Evolutionary conservation across 1,140 invertebrate species (phyloP).

Genomic region (Brachionus rotundiformis): DNA sequence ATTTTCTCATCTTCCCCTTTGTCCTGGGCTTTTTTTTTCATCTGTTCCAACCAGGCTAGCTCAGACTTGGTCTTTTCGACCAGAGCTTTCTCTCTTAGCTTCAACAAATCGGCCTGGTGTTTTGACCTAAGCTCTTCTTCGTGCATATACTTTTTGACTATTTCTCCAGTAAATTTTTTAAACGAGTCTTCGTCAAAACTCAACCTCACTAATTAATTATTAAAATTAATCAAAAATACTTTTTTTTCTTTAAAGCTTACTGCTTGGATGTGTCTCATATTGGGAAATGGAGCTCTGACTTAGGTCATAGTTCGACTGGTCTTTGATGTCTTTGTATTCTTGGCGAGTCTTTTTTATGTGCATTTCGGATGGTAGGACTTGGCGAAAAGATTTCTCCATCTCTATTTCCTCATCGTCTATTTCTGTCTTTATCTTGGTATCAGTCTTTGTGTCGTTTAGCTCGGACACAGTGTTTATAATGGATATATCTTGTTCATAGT

Average conservation of each 20-base stretch:
- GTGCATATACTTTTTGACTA: conserved; percentile 63
- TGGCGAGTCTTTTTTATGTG: conserved; percentile 59
- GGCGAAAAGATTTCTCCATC: conserved; percentile 58
- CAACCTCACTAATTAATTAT: neutral
- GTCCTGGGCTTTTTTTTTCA: conserved; percentile 63
- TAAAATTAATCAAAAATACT: neutral
- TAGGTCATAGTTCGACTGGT: conserved; percentile 6
- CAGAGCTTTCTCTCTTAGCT: conserved; percentile 67
- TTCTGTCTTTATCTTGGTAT: conserved; percentile 3
- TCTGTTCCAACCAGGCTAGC: conserved; percentile 66
- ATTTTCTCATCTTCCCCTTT: conserved; percentile 66
- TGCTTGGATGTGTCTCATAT: conserved; percentile 3
- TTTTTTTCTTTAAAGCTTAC: neutral
- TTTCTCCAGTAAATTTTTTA: conserved; percentile 61
- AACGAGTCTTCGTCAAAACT: conserved; percentile 58
- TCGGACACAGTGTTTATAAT: conserved; percentile 31
- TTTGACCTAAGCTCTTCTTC: conserved; percentile 62
- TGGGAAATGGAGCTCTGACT: conserved; percentile 41
- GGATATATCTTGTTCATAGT: neutral
- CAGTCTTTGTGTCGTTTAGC: conserved; percentile 25
- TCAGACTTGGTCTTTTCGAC: conserved; percentile 69
- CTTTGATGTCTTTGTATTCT: conserved; percentile 53
- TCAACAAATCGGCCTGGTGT: conserved; percentile 62
- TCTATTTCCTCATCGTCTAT: conserved; percentile 57
- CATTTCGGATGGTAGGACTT: conserved; percentile 60